Evolutionary conservation across 1,140 invertebrate species (phyloP).

Genomic region (Caenorhabditis remanei): DNA sequence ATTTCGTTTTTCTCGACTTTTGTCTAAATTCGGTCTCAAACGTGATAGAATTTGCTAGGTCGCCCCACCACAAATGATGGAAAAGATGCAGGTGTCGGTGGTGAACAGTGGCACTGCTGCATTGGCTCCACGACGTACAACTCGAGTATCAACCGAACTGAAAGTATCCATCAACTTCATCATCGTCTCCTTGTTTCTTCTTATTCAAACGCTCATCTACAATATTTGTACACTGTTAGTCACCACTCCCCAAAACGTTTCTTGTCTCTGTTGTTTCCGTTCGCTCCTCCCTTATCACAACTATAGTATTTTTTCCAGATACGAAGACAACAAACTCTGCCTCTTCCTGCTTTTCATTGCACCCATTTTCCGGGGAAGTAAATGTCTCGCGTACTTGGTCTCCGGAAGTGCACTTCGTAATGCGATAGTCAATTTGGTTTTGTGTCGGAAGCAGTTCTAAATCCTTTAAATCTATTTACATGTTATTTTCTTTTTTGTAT

Average conservation of each 20-base stretch:
- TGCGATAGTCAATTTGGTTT: slow-evolving; percentile 4
- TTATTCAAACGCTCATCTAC: slow-evolving; percentile 38
- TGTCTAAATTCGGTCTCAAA: not conserved
- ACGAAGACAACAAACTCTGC: slow-evolving; percentile 32
- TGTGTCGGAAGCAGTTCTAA: slow-evolving; percentile 19
- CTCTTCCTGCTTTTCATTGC: slow-evolving; percentile 49
- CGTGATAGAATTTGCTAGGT: slow-evolving; percentile 21
- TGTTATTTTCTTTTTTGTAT: not conserved
- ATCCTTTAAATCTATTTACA: not conserved
- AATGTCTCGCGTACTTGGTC: slow-evolving; percentile 30
- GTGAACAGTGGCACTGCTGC: slow-evolving; percentile 8
- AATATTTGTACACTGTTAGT: slow-evolving; percentile 53
- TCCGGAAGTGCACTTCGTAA: slow-evolving; percentile 52
- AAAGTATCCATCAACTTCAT: slow-evolving; percentile 52
- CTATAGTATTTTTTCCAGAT: slow-evolving; percentile 32
- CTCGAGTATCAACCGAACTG: slow-evolving; percentile 19
- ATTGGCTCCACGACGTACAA: not conserved
- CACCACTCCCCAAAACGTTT: not conserved
- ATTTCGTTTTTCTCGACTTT: not conserved
- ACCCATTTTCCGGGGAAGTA: slow-evolving; percentile 46
- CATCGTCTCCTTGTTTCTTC: slow-evolving; percentile 39
- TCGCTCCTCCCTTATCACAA: slow-evolving; percentile 37
- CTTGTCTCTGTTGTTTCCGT: slow-evolving; percentile 15
- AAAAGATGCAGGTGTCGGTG: slow-evolving; percentile 50
- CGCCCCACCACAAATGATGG: slow-evolving; percentile 33